Percentiles rank a stretch among this genome's conserved stretches.
phyloP scores from a whole-genome alignment of 2,797 vertebrate species.

The Myotis myotis region DNA sequence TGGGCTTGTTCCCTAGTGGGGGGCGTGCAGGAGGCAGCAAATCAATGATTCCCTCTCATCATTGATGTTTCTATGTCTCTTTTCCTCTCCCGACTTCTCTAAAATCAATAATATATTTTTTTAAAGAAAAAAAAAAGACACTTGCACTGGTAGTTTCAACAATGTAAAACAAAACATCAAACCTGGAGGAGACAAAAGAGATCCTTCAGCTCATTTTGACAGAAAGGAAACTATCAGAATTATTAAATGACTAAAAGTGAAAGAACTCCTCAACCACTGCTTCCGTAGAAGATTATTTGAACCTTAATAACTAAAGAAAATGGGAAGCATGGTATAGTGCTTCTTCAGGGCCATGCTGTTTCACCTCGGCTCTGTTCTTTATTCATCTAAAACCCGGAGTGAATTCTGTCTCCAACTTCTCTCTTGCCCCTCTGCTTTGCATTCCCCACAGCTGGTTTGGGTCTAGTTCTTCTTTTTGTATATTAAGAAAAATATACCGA shows the following conservation, averaged over 20 bases:
- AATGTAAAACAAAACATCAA: neutral
- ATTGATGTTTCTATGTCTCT: neutral
- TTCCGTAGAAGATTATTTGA: neutral
- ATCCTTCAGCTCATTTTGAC: neutral
- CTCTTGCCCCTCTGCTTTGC: neutral
- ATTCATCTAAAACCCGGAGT: neutral
- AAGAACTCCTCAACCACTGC: neutral
- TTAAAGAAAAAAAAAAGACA: neutral
- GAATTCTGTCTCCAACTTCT: neutral
- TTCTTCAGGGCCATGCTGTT: neutral
- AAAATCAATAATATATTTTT: neutral
- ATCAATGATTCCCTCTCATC: neutral
- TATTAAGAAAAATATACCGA: neutral
- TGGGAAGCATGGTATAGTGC: accelerated
- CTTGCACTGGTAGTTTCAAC: too few relatives aligned
- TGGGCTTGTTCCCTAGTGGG: neutral
- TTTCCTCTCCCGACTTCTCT: neutral
- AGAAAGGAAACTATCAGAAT: neutral
- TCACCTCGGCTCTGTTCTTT: neutral
- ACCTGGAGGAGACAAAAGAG: neutral
- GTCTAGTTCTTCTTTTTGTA: neutral
- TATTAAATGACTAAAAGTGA: neutral
- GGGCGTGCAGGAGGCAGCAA: neutral
- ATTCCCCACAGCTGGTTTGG: neutral
- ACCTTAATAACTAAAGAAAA: neutral